Percentiles rank a stretch among this genome's conserved stretches.
phyloP scores from a whole-genome alignment of 2,888 invertebrate species.

The Liodrosophila aerea region DNA sequence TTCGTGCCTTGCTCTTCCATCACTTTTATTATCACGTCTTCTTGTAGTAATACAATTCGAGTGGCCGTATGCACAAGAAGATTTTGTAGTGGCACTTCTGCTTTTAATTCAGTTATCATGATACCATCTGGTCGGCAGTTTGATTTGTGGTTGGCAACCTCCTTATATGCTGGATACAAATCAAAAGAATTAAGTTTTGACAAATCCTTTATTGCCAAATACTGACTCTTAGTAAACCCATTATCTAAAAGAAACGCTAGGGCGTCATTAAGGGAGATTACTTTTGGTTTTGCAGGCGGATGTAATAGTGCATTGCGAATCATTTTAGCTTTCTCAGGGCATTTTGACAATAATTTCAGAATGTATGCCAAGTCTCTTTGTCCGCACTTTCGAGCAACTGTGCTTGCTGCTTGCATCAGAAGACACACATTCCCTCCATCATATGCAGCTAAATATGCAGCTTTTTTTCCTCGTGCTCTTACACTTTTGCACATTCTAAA shows the following conservation, averaged over 20 bases:
- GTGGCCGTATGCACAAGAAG: background rate
- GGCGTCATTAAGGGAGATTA: background rate
- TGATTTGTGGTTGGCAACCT: background rate
- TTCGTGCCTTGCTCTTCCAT: background rate
- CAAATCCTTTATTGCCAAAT: background rate
- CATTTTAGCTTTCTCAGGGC: background rate
- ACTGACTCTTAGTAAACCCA: background rate
- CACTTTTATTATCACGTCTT: background rate
- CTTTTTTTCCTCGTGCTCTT: no score
- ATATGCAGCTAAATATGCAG: no score
- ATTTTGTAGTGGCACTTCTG: background rate
- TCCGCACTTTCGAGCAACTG: background rate
- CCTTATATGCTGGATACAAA: background rate
- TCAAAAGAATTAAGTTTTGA: background rate
- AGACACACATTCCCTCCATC: background rate
- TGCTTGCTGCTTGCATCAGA: background rate
- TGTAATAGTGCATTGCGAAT: background rate
- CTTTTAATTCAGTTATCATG: background rate
- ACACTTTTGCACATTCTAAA: no score
- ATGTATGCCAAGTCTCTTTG: background rate
- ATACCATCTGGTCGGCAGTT: background rate
- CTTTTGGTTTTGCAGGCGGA: background rate
- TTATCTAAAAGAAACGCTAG: background rate
- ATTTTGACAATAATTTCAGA: background rate
- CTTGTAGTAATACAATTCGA: background rate